Evolutionary conservation across 2,113 vertebrate species (phyloP), one percentile per base, ranked within the genome.

Genomic region (Rhadina sibilatrix): DNA sequence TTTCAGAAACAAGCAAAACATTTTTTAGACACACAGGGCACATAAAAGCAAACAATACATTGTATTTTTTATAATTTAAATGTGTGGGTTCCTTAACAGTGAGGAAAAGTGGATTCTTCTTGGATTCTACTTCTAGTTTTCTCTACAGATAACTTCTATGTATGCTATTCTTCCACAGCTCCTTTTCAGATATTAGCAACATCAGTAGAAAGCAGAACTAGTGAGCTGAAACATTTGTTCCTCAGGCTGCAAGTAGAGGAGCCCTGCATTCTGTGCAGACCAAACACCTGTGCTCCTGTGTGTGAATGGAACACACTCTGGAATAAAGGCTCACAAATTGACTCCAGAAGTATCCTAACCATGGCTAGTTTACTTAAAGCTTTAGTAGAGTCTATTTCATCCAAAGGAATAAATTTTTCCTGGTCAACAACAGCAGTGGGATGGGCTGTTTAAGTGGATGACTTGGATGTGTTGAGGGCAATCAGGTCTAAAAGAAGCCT

Each of bases 1-100:
- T 75, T 92, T 61, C 77, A 82, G 50, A 31, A 94, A 74, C 37
- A 94, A 86, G 14, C 9, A 78, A 82, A 88, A 68, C 15, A 71
- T 33, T 65, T 87, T 35, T 84, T 56, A 65, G 53, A 83, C 53
- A 52, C 15, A 60, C 7, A 44, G 63, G 16, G 81, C 3, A 25
- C 3, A 22, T 52, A 60, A 78, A 78, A 72, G 30, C 11, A 86
- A 84, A 72, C 42, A 2, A 31, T 15, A 25, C 3, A 31, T 10
- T 28, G 6, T 35, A 28, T 15, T 52, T 87, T 76, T 57, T 30
- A 31, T 31, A 9, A 35, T 93, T 82, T 78, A 37, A 60, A 37
- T 33, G 3, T 33, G 30, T 61, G 50, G 2, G 19, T 83, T 92
- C 47, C 54, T 35, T 35, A 84, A 81, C 23, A 61, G 33, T 21